A percentile compares a stretch with the other conserved stretches of the same genome.
Evolutionary conservation across 2,797 vertebrate genomes (phyloP).

Genomic region (Tragelaphus oryx): DNA sequence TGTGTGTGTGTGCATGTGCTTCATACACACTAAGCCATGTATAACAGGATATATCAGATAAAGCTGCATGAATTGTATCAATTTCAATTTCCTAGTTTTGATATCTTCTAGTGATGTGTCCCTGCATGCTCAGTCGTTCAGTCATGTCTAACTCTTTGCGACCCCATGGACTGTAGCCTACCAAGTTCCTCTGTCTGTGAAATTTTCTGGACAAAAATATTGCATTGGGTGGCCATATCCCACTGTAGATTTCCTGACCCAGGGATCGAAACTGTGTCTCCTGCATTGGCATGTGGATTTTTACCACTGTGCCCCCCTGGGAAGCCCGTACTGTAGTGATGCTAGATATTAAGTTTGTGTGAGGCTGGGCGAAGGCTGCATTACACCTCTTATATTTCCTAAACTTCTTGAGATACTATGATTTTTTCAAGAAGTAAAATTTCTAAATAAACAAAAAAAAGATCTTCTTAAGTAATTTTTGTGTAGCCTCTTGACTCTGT

Average conservation of each 20-base stretch:
- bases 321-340: background rate
- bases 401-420: background rate
- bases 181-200: background rate
- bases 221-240: background rate
- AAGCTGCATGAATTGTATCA: background rate
- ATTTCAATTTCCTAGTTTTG: background rate
- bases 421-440: background rate
- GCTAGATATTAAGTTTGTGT: background rate
- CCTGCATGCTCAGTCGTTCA: fast-evolving
- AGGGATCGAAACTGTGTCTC: background rate
- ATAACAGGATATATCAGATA: background rate
- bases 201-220: background rate
- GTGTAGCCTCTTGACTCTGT: background rate
- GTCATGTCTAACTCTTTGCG: background rate
- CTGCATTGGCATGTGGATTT: background rate
- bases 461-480: background rate
- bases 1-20: background rate
- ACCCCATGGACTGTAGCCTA: background rate
- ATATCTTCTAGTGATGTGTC: background rate
- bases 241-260: background rate
- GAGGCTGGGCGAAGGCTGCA: fast-evolving
- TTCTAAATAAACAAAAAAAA: background rate
- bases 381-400: background rate
- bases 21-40: background rate
- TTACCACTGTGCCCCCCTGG: background rate